Percentiles rank a stretch among this genome's conserved stretches.
phyloP scores from a whole-genome alignment of 2,113 vertebrate genomes.

The Channa maculata region DNA sequence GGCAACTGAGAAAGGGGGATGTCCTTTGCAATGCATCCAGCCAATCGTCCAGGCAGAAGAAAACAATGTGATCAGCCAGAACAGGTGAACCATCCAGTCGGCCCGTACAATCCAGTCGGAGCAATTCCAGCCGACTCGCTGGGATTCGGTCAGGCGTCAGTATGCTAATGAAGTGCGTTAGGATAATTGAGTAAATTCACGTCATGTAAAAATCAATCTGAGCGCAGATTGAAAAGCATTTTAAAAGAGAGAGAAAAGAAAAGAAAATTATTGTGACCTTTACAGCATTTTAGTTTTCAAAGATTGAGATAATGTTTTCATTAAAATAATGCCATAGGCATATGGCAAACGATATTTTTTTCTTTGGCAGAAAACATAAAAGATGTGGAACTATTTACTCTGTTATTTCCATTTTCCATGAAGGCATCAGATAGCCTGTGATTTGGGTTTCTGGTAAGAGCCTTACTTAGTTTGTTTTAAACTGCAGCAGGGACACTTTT shows the following conservation, averaged over 20 bases:
- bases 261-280: background rate
- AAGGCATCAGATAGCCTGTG: constrained; percentile 72
- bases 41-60: constrained; percentile 66
- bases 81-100: constrained; percentile 57
- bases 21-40: constrained; percentile 55
- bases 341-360: constrained; percentile 31
- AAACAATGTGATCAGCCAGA: constrained; percentile 60
- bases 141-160: constrained; percentile 43
- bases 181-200: constrained; percentile 65
- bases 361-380: constrained; percentile 18
- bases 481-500: constrained; percentile 58
- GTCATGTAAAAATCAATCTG: constrained; percentile 58
- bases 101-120: constrained; percentile 61
- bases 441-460: constrained; percentile 69
- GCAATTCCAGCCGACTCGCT: constrained; percentile 29
- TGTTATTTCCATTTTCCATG: constrained; percentile 49
- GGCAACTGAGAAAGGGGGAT: constrained; percentile 77
- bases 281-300: constrained; percentile 5
- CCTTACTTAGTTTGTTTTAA: constrained; percentile 51
- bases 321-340: constrained; percentile 12
- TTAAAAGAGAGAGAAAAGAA: background rate
- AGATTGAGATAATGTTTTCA: constrained; percentile 24
- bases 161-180: constrained; percentile 72
- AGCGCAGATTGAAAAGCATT: constrained; percentile 38
- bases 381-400: constrained; percentile 57